Percentiles rank a stretch among this genome's conserved stretches.
These are phyloP conservation scores for Stigmatopora argus DNA, from an alignment of 2,113 vertebrate species.

Conservation along the genomic window DNA sequence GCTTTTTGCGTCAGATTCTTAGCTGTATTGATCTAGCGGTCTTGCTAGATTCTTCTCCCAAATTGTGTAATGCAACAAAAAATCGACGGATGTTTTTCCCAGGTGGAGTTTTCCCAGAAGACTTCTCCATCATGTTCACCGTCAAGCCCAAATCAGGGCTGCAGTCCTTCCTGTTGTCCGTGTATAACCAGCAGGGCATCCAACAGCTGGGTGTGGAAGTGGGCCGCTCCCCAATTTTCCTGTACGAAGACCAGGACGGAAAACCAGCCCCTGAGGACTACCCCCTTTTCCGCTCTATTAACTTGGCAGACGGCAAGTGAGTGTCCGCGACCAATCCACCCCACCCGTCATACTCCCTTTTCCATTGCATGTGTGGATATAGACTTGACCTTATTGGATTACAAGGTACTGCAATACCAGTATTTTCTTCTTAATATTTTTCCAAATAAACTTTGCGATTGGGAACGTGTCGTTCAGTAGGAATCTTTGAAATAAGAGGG, in stretches of 20 bases:
- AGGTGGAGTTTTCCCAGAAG: slow-evolving; percentile 88
- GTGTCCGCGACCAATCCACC: slow-evolving; percentile 42
- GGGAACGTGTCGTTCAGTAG: no score
- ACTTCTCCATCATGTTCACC: slow-evolving; percentile 96
- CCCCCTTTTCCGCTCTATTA: slow-evolving; percentile 87
- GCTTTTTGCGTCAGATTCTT: neutral
- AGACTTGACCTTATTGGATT: neutral
- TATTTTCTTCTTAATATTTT: neutral
- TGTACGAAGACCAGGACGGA: slow-evolving; percentile 92
- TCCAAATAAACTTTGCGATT: no score
- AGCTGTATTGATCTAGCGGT: neutral
- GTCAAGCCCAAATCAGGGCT: slow-evolving; percentile 88
- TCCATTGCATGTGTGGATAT: neutral
- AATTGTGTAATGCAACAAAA: no score
- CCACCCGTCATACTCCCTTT: neutral
- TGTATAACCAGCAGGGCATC: slow-evolving; percentile 90
- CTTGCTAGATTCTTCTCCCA: neutral
- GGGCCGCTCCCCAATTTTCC: slow-evolving; percentile 87
- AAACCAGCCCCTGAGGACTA: slow-evolving; percentile 90
- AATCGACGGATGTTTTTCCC: slow-evolving; percentile 10
- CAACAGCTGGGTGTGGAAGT: slow-evolving; percentile 95
- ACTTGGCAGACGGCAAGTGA: slow-evolving; percentile 95
- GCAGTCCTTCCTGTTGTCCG: slow-evolving; percentile 90
- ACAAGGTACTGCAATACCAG: neutral
- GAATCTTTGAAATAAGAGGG: no score